Percentiles rank a stretch among this genome's conserved stretches.
These are phyloP conservation scores for Caenorhabditis doughertyi DNA, from an alignment of 2,888 invertebrate species.

Conservation along the genomic window DNA sequence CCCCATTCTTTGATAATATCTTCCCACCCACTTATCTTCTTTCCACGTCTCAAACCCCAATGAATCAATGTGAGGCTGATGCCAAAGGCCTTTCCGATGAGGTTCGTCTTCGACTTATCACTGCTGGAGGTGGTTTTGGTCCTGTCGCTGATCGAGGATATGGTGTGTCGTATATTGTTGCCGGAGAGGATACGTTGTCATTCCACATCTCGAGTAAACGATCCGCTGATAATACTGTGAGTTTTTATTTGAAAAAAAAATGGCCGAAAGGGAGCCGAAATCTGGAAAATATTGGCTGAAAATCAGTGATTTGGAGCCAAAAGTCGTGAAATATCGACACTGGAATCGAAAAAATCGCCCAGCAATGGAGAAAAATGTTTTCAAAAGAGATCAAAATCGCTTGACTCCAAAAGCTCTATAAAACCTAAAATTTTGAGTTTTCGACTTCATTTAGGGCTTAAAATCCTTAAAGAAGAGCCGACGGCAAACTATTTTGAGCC, in stretches of 20 bases:
- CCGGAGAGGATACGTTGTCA: conserved; percentile 95
- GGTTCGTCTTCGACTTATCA: conserved; percentile 73
- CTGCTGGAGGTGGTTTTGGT: conserved; percentile 89
- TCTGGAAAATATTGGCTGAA: background rate
- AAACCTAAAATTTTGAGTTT: too few species aligned
- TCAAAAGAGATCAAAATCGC: too few species aligned
- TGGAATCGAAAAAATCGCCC: too few species aligned
- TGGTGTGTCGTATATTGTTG: conserved; percentile 98
- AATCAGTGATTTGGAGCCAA: background rate
- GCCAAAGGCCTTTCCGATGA: conserved; percentile 72
- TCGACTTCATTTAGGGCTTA: too few species aligned
- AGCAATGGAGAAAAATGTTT: too few species aligned
- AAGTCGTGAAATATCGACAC: too few species aligned
- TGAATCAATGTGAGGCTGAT: conserved; percentile 88
- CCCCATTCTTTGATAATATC: conserved; percentile 88
- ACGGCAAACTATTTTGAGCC: background rate
- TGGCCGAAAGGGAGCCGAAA: background rate
- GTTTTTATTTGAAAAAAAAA: conserved; percentile 30
- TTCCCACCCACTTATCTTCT: conserved; percentile 98
- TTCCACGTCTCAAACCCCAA: conserved; percentile 98
- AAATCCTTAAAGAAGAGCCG: background rate
- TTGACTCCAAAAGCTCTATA: too few species aligned
- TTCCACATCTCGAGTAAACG: conserved; percentile 98
- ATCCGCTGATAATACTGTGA: conserved; percentile 90
- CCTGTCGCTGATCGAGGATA: conserved; percentile 96